Evolutionary conservation across 2,113 vertebrate species (phyloP).

Genomic region (Cryptoleucopteryx plumbea): DNA sequence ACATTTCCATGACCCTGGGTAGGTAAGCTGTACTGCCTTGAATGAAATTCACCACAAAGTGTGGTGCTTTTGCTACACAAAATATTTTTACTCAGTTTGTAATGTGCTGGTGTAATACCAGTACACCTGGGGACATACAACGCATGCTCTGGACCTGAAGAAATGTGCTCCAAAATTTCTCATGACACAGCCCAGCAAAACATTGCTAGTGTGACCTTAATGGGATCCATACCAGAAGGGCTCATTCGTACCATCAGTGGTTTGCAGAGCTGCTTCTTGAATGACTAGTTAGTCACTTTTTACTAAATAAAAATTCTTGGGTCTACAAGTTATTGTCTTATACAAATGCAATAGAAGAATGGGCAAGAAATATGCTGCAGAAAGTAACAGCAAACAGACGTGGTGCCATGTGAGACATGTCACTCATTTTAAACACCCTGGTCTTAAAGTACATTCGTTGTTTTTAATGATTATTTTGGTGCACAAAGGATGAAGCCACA

Average conservation of each 20-base stretch:
- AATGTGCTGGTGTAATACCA: neutral
- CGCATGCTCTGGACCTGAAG: neutral
- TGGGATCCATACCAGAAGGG: constrained; percentile 11
- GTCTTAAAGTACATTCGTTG: neutral
- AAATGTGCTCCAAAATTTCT: neutral
- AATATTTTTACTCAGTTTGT: neutral
- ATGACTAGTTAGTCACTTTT: constrained; percentile 1
- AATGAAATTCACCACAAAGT: neutral
- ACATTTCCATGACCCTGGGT: neutral
- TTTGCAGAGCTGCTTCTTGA: constrained; percentile 24
- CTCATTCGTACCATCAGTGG: neutral
- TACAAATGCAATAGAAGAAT: constrained; percentile 11
- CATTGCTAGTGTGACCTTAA: neutral
- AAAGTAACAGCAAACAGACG: constrained; percentile 32
- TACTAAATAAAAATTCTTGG: constrained; percentile 8
- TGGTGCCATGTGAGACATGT: neutral
- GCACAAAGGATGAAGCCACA: neutral
- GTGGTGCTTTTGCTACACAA: neutral
- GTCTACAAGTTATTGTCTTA: constrained; percentile 42
- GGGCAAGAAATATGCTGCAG: neutral
- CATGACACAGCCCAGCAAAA: neutral
- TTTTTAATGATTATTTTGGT: neutral
- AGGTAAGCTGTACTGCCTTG: neutral
- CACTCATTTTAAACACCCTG: neutral
- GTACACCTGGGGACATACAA: neutral